Conservation (phyloP, 2,888 invertebrate genomes). For the Thecophora atra region DNA sequence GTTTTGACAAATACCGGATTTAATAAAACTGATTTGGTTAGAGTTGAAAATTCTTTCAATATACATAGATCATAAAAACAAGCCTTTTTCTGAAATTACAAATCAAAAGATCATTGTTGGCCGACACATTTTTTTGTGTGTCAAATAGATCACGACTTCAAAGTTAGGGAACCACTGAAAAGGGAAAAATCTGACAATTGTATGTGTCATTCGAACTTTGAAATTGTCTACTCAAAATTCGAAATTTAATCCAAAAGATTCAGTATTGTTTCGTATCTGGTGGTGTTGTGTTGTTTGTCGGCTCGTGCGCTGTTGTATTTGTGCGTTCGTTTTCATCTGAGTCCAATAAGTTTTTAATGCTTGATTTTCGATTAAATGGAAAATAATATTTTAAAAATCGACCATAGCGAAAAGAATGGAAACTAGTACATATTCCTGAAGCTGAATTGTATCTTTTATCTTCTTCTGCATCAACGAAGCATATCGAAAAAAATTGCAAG, state of each 20-base stretch:
- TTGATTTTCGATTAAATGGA: slow-evolving; percentile 32
- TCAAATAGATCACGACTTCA: no score
- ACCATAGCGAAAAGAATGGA: slow-evolving; percentile 22
- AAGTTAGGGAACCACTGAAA: slow-evolving; percentile 18
- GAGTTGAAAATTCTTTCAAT: no score
- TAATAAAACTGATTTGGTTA: no score
- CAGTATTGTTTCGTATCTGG: slow-evolving; percentile 48
- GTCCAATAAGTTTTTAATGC: slow-evolving; percentile 12
- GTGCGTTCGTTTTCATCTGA: slow-evolving; percentile 7
- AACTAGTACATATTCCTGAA: slow-evolving; percentile 6
- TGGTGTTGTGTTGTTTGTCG: slow-evolving; percentile 34
- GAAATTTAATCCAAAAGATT: slow-evolving; percentile 34
- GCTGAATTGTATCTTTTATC: not conserved
- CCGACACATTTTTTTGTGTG: no score
- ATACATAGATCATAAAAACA: no score
- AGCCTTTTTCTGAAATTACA: no score
- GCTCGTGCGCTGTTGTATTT: slow-evolving; percentile 27
- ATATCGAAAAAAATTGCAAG: slow-evolving; percentile 11
- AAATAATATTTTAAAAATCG: slow-evolving; percentile 17
- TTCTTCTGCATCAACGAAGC: not conserved
- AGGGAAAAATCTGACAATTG: slow-evolving; percentile 10
- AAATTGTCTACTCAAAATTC: slow-evolving; percentile 30
- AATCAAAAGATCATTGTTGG: no score
- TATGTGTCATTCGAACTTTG: slow-evolving; percentile 26
- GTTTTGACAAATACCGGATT: no score